Percentiles rank a stretch among this genome's conserved stretches.
Evolutionary conservation across 2,797 vertebrate species (phyloP).

Genomic region (Gastrophryne carolinensis): DNA sequence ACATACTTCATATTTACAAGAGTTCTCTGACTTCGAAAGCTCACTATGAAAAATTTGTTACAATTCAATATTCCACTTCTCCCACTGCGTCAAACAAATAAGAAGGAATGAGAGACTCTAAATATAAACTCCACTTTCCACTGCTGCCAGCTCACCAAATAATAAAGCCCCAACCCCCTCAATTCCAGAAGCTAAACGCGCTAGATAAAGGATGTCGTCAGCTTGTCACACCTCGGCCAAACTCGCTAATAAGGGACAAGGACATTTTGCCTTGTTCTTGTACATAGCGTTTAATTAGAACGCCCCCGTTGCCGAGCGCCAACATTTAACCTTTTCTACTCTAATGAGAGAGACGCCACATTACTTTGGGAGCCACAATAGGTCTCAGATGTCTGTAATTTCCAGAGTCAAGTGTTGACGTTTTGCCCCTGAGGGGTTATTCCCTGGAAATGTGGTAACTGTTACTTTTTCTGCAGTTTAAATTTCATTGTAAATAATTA

Average conservation of each 20-base stretch:
- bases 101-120: neutral
- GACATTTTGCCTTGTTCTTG: neutral
- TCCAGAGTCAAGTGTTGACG: neutral
- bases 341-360: neutral
- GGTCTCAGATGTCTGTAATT: neutral
- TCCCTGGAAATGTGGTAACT: neutral
- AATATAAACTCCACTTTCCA: slow-evolving; percentile 18
- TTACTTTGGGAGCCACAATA: neutral
- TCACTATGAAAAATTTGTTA: neutral
- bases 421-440: neutral
- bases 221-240: neutral
- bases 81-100: slow-evolving; percentile 25
- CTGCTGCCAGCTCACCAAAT: neutral
- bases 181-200: neutral
- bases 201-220: neutral
- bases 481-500: too few species aligned
- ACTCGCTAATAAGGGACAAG: neutral
- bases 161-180: neutral
- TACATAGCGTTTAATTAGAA: neutral
- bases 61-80: neutral
- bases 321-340: neutral
- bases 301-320: neutral
- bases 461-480: too few species aligned
- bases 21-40: neutral
- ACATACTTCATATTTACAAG: neutral